These are phyloP conservation scores for Diglossa cyanea DNA, from an alignment of 2,797 vertebrate genomes.

Conservation along the genomic window DNA sequence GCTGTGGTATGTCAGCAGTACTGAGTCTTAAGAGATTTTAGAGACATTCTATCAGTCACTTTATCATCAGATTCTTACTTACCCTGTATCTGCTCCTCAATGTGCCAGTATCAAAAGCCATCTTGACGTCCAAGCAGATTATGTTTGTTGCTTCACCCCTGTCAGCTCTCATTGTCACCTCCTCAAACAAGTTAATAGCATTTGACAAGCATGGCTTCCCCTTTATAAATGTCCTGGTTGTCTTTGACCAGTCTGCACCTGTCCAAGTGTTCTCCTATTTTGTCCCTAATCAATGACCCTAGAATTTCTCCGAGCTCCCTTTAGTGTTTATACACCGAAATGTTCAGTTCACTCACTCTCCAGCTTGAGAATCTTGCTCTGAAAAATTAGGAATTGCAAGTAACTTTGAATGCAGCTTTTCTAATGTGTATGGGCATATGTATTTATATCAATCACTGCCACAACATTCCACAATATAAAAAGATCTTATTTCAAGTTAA, in stretches of 20 bases:
- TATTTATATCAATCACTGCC: neutral
- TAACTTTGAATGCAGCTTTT: neutral
- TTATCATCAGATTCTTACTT: constrained; percentile 30
- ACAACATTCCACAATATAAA: neutral
- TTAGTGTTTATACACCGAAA: constrained; percentile 13
- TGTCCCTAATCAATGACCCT: constrained; percentile 52
- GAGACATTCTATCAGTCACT: constrained; percentile 11
- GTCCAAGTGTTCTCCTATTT: constrained; percentile 43
- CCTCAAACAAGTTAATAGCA: constrained; percentile 70
- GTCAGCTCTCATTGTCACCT: constrained; percentile 66
- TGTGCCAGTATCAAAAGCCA: constrained; percentile 60
- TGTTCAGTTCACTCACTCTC: neutral
- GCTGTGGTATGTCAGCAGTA: neutral
- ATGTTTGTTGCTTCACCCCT: constrained; percentile 70
- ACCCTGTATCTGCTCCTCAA: constrained; percentile 35
- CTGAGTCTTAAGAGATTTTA: constrained; percentile 1
- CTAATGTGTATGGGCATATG: neutral
- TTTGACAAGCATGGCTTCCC: constrained; percentile 71
- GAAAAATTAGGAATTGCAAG: neutral
- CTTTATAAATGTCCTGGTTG: constrained; percentile 61
- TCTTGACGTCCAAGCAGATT: constrained; percentile 68
- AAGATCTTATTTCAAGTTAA: neutral
- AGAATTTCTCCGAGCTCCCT: constrained; percentile 35
- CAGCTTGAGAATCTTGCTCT: neutral
- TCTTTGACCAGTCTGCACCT: constrained; percentile 66